Percentiles rank a stretch among this genome's conserved stretches.
These are phyloP conservation scores for Steinernema scapterisci DNA, from an alignment of 2,888 invertebrate genomes.

Conservation along the genomic window DNA sequence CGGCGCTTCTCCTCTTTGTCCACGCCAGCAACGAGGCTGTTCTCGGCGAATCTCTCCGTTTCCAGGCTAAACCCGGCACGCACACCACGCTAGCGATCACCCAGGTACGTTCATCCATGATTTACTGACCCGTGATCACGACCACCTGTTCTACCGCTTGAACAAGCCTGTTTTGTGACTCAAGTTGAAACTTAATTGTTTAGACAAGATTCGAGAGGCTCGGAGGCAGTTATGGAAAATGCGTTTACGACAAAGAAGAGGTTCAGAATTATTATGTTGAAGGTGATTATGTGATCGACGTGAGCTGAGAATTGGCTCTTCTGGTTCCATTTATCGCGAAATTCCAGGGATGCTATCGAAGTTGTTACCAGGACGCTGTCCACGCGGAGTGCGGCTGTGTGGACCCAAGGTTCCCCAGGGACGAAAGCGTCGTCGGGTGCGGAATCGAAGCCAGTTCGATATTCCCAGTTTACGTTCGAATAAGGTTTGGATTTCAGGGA, in stretches of 20 bases:
- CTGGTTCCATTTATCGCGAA: too few relatives aligned
- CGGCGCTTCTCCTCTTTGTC: constrained; percentile 37
- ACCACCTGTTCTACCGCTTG: neutral
- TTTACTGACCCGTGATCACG: neutral
- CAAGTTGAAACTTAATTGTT: too few relatives aligned
- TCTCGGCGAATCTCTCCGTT: constrained; percentile 41
- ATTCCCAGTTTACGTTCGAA: too few relatives aligned
- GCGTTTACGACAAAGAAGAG: constrained; percentile 38
- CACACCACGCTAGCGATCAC: constrained; percentile 31
- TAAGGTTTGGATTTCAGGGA: too few relatives aligned
- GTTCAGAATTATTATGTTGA: constrained; percentile 43
- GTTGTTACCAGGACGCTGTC: constrained; percentile 44
- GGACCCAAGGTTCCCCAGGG: constrained; percentile 40
- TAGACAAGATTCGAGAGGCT: constrained; percentile 36
- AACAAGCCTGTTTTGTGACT: too few relatives aligned
- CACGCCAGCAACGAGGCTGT: constrained; percentile 33
- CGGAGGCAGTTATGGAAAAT: constrained; percentile 41
- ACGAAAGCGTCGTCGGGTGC: constrained; percentile 30
- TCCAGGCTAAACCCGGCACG: constrained; percentile 34
- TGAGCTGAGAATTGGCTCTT: too few relatives aligned
- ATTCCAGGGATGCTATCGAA: constrained; percentile 38
- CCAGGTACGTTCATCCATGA: neutral
- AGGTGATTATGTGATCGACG: constrained; percentile 42
- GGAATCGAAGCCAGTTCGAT: too few relatives aligned
- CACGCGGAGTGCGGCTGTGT: constrained; percentile 37